Evolutionary conservation across 2,888 invertebrate species (phyloP), one percentile per base, ranked within the genome.

Genomic region (Dioctria linearis): DNA sequence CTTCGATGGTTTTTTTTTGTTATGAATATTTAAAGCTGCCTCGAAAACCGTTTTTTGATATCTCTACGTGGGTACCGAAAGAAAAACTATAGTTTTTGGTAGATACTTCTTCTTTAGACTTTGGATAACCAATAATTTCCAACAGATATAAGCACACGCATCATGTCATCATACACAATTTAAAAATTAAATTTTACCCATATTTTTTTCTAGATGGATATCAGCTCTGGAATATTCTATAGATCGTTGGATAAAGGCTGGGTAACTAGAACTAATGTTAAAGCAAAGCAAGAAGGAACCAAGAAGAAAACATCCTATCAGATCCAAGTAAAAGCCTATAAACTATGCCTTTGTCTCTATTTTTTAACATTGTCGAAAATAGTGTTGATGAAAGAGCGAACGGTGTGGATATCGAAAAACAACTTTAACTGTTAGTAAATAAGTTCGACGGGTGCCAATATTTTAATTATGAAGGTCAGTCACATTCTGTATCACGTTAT

Each of bases 221-320:
- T 96, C 97, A 83, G 97, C 97, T 82, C 90, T 97, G 87, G 97
- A 97, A 89, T 97, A 96, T 88, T 97, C 97, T 81, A 97, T 98
- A 90, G 97, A 97, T 89, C 92, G 96, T 85, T 98, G 97, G 95
- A 93, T 95, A 90, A 95, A 95, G 90, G 94, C 95, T 85, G 88
- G 88, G 85, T 89, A 89, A 88, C 88, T 87, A 88, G 87, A 86
- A 86, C 85, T 86, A 83, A 87, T 86, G 84, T 84, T 86, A 40
- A 87, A 86, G 84, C 85, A 86, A 80, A 82, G 85, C 63, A 85
- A 85, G 80, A 86, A 85, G 69, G 88, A 88, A 84, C 86, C 88
- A 83, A 87, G 87, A 80, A 87, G 87, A 37, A 78, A 66, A 66
- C 46, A 63, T 40, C 51, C 63, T 11, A 11, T 63, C 11, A 76